Evolutionary conservation across 2,797 vertebrate genomes (phyloP), one percentile per base, ranked within the genome.

Genomic region (Mus minutoides): DNA sequence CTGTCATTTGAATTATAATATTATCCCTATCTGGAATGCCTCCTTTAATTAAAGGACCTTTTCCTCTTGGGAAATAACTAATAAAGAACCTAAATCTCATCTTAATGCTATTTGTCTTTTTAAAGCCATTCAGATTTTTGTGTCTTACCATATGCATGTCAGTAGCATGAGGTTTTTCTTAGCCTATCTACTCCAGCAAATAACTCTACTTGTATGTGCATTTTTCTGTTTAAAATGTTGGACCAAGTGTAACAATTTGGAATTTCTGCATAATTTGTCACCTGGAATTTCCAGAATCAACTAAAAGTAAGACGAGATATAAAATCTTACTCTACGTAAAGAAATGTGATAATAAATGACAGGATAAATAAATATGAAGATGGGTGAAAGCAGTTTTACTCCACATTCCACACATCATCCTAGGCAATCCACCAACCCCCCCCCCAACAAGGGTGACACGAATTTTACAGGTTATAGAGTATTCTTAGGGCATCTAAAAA

Each of bases 231-330:
- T 75, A 88, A 93, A 69, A 79, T 91, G n/a, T 71, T 91, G n/a
- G 3, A 67, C 31, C 8, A 96, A 69, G 1, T 1, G 88, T 58
- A 94, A 52, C 22, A 31, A 8, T 89, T 86, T 90, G 78, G 3
- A 2, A 46, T 92, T 94, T 95, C 31, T 79, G 8, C 79, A 69
- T 92, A 89, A 90, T 88, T 73, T 90, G 76, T 78, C 64, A 96
- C 60, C 82, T 54, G 52, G 46, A n/a, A 87, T 76, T 90, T 96
- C 56, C 34, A 85, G 19, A 17, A 86, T 73, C 29, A 79, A 86
- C 86, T 10, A 92, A 80, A 94, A 94, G 56, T 83, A 24, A 93
- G 49, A 26, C 56, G 29, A 96, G 64, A 73, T 93, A 67, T 52
- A 96, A 93, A 96, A 84, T 77, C 73, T 58, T 46, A n/a, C 8